These are phyloP conservation scores for Crypturellus undulatus DNA, from an alignment of 2,113 vertebrate genomes.

Conservation along the genomic window DNA sequence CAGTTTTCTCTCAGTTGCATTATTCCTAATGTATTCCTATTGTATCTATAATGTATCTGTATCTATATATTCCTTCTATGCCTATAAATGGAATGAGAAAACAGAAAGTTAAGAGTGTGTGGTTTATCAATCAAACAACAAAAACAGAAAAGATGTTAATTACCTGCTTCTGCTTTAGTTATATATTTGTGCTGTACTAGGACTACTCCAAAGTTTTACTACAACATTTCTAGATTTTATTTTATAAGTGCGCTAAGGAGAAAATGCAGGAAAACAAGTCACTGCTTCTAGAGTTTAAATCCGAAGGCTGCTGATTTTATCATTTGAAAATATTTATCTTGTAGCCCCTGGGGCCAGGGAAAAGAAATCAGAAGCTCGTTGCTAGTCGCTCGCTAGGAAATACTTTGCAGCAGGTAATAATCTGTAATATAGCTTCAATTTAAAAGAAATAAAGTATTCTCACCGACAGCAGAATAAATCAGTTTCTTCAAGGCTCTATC, in stretches of 20 bases:
- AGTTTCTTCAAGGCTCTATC: neutral
- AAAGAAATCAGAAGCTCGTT: neutral
- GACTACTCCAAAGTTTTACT: neutral
- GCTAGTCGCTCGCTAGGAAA: neutral
- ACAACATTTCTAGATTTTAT: neutral
- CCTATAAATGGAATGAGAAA: neutral
- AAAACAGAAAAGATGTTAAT: neutral
- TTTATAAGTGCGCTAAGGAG: neutral
- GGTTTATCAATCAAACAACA: neutral
- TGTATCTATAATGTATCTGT: no score
- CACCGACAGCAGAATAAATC: neutral
- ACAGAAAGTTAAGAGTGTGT: neutral
- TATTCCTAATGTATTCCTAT: no score
- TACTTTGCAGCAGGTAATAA: neutral
- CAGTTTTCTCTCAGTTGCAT: no score
- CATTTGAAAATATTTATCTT: neutral
- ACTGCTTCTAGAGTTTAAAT: neutral
- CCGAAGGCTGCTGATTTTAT: neutral
- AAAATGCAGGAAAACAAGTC: neutral
- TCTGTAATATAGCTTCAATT: neutral
- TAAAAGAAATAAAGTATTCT: neutral
- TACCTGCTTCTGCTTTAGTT: neutral
- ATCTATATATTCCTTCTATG: no score
- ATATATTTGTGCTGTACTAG: neutral
- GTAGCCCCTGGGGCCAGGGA: neutral